A percentile compares a stretch with the other conserved stretches of the same genome.
Evolutionary conservation across 2,113 vertebrate species (phyloP).

Genomic region (Gallinago paraguaiae): DNA sequence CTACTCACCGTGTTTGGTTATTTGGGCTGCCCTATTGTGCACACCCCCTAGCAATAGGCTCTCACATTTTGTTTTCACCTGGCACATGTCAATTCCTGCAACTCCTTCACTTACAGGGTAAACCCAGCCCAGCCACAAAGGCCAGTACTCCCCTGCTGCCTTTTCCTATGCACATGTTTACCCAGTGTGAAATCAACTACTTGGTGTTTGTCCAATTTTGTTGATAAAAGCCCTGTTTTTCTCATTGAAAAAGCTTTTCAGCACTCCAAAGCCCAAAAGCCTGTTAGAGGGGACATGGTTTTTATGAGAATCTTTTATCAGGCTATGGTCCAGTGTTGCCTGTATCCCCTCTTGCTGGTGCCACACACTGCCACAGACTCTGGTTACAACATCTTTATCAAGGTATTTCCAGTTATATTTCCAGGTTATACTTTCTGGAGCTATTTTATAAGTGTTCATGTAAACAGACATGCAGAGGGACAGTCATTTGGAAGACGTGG

Average conservation of each 20-base stretch:
- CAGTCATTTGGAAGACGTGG: not conserved
- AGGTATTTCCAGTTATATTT: not conserved
- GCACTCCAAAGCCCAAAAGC: not conserved
- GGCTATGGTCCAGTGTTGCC: not conserved
- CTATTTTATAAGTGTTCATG: not conserved
- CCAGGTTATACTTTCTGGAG: not conserved
- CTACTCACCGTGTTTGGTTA: accelerated
- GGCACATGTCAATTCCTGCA: not conserved
- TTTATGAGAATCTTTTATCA: not conserved
- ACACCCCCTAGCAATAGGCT: not conserved
- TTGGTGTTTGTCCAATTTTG: not conserved
- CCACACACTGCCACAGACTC: not conserved
- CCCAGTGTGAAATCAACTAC: not conserved
- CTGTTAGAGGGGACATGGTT: not conserved
- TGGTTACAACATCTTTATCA: not conserved
- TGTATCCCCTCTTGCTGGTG: not conserved
- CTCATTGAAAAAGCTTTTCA: not conserved
- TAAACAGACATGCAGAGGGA: not conserved
- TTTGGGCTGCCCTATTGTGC: not conserved
- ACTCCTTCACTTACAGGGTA: not conserved
- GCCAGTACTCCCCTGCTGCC: not conserved
- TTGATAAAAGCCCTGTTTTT: not conserved
- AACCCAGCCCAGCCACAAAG: not conserved
- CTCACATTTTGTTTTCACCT: not conserved
- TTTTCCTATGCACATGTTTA: not conserved